Evolutionary conservation across 2,888 invertebrate genomes (phyloP), one percentile per base, ranked within the genome.

Genomic region (Cheilosia impressa): DNA sequence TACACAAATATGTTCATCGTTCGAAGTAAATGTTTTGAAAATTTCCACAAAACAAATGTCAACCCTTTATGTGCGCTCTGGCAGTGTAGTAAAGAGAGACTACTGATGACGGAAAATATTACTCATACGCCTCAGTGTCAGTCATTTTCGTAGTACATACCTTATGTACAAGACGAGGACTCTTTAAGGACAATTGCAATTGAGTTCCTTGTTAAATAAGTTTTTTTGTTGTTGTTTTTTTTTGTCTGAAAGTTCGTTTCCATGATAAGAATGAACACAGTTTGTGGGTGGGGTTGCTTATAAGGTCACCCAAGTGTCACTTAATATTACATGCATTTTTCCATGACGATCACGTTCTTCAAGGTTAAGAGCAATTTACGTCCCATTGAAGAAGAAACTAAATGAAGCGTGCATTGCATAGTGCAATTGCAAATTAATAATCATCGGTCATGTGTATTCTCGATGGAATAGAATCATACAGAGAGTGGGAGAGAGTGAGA

Each of bases 331-430:
- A 68, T 76, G 58, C 57, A 65, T 24, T 43, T 63, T 34, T n/a
- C 53, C 57, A 27, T 58, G 47, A 43, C 43, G 52, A 60, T 77
- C 43, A 13, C 10, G 22, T 6, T 63, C 45, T 58, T 65, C 65
- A 81, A 81, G 76, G 81, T 81, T 65, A 72, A 66, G 65, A 63
- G 50, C 43, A 65, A 72, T 58, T 13, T 71, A 50, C 71, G 58
- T 71, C 58, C 68, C 53, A 62, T 60, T 34, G 52, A 66, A 60
- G 31, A 53, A n/a, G 31, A 62, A 53, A 52, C 52, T 52, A 52
- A 52, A 45, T 60, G 53, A 60, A 60, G 31, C 17, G 17, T 22
- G n/a, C 22, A 17, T 1, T 1, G 34, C 38, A 5, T 17, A n/a
- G 38, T 41, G 24, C 38, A 58, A 53, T 27, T 43, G 53, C 13